Evolutionary conservation across 2,113 vertebrate genomes (phyloP), one percentile per base, ranked within the genome.

Genomic region (Chaenogobius annularis): DNA sequence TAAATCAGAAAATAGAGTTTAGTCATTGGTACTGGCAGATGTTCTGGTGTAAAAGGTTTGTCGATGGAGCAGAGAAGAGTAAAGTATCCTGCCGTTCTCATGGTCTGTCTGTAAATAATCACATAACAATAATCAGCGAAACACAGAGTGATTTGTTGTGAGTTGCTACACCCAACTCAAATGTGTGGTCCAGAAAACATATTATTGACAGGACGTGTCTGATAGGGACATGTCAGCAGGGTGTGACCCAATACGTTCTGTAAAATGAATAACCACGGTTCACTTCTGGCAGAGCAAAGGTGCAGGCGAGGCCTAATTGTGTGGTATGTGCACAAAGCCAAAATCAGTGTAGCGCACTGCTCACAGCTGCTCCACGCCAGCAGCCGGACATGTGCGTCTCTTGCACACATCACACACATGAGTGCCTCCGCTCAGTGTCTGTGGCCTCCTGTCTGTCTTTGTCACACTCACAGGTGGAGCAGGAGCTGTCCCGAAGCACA

Each of bases 321-420:
- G 58, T n/a, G 56, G 58, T 46, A 14, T 79, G 68, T 40, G 64
- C 79, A 78, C 58, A 58, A 59, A 65, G 37, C 70, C 75, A 67
- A 77, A 89, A 70, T 77, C 86, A 87, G 52, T 73, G 80, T 89
- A 80, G 88, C 81, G 61, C 82, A 72, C 66, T 5, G 37, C 73
- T 75, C 48, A 46, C 89, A 90, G 87, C 88, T 92, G 90, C 81
- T 87, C 80, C 19, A 61, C 75, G 77, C 85, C 86, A 79, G 75
- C 69, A 56, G 69, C 20, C 70, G 15, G 77, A 79, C 83, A 81
- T 47, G 83, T 74, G 81, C 85, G 75, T 74, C 77, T 88, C 85
- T 77, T 80, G 69, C 82, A 84, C 80, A 70, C 84, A 78, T 77
- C 56, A 82, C 44, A 74, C 82, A 88, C 84, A 86, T 87, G 87